Evolutionary conservation across 1,140 invertebrate species (phyloP).

Genomic region (Hermatobates lingyangjiaoensis): DNA sequence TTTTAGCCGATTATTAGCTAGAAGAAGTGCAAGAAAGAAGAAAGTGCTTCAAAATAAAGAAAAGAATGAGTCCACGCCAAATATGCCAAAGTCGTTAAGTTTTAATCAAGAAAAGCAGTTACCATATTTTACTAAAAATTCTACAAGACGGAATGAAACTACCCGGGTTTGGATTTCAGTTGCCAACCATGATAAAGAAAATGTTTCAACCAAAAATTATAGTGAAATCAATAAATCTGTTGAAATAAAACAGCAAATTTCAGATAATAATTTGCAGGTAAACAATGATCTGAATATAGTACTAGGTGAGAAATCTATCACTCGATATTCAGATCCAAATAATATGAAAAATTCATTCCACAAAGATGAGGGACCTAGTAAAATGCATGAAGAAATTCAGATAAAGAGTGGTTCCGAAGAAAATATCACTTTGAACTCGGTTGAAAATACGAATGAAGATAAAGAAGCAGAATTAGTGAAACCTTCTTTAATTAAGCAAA

Average conservation of each 20-base stretch:
- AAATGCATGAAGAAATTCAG: no score
- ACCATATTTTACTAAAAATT: background rate
- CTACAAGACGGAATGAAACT: background rate
- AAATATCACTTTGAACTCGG: no score
- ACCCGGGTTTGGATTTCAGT: background rate
- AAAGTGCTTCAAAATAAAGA: constrained; percentile 24
- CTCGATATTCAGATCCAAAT: background rate
- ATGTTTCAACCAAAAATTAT: background rate
- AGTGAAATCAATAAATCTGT: background rate
- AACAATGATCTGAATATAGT: background rate
- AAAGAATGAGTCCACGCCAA: background rate
- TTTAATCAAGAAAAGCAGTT: background rate
- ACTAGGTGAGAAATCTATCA: background rate
- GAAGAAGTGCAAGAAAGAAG: constrained; percentile 39
- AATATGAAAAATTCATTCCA: background rate
- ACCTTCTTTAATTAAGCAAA: no score
- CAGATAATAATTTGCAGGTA: background rate
- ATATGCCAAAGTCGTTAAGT: background rate
- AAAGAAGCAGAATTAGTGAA: no score
- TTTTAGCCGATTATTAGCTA: constrained; percentile 36
- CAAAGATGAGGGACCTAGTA: no score
- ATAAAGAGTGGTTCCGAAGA: no score
- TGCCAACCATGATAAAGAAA: background rate
- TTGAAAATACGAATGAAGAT: no score
- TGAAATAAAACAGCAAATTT: background rate